Evolutionary conservation across 2,888 invertebrate species (phyloP).

Genomic region (Megamerina dolium): DNA sequence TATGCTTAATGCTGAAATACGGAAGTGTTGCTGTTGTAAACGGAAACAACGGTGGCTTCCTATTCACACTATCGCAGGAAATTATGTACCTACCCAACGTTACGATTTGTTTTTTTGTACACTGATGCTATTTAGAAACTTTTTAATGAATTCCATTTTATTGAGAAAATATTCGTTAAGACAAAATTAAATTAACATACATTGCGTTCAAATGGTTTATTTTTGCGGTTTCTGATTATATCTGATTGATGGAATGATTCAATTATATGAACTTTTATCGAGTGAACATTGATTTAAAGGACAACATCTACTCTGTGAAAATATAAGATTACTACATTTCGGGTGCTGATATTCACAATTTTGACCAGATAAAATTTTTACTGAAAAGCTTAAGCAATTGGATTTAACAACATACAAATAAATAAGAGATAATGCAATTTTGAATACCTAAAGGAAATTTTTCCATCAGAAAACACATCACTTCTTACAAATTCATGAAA

Average conservation of each 20-base stretch:
- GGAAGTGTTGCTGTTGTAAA: conserved; percentile 23
- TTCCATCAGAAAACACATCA: too few species aligned
- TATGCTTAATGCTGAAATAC: conserved; percentile 14
- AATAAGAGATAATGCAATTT: too few species aligned
- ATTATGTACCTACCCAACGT: background rate
- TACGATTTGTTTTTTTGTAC: background rate
- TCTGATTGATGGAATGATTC: conserved; percentile 6
- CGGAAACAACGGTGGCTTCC: conserved; percentile 18
- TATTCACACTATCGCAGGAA: background rate
- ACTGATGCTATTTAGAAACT: too few species aligned
- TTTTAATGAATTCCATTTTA: conserved; percentile 19
- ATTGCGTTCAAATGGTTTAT: background rate
- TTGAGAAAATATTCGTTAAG: too few species aligned
- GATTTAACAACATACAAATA: too few species aligned
- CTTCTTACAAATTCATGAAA: too few species aligned
- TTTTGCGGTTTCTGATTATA: background rate
- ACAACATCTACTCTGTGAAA: background rate
- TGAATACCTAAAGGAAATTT: too few species aligned
- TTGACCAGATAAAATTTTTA: too few species aligned
- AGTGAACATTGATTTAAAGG: background rate
- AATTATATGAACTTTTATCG: background rate
- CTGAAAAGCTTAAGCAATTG: too few species aligned
- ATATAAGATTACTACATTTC: too few species aligned
- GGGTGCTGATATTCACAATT: too few species aligned
- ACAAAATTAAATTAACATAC: conserved; percentile 5